Evolutionary conservation across 1,140 invertebrate genomes (phyloP), one percentile per base, ranked within the genome.

Genomic region (Orchestia grillus): DNA sequence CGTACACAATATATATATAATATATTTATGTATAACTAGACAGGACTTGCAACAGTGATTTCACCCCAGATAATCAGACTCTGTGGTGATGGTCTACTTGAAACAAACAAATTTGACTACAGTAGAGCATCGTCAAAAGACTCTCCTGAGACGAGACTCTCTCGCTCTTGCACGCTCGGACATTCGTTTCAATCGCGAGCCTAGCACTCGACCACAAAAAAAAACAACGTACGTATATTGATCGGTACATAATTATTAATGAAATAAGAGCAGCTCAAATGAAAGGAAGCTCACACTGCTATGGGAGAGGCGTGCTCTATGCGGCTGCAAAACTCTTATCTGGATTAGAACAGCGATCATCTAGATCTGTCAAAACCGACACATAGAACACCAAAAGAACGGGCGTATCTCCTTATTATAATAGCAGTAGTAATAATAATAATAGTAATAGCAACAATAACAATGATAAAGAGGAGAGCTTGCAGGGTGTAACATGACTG

Each of bases 391-490:
- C 44, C 92, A 94, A 94, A 94, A 94, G 40, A 94, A 94, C 43
- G 92, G 92, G 92, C 92, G 92, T n/a, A 94, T 94, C 40, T 94
- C 44, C 41, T 94, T 45, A 94, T 23, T 47, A 44, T 47, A 94
- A 94, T 47, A 94, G 44, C 40, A 94, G 42, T 45, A 94, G 92
- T 40, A 94, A 94, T 40, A 94, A 94, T 23, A 94, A 44, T 47
- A 94, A 94, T 47, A 94, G 44, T 47, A 94, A 90, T 45, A 94
- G 92, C 44, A 94, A 94, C 44, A 94, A 94, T 94, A 94, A 94
- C 92, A 47, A 94, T 94, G 92, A 94, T 45, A 45, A 94, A 94
- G 44, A 94, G 92, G 92, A 94, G 43, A 94, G 88, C 92, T 94
- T 94, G 92, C 92, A 94, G 44, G 92, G 92, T 44, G 92, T 45